Base-by-base conservation (phyloP, 2,888 invertebrate genomes). In the Branchellion lobata region DNA sequence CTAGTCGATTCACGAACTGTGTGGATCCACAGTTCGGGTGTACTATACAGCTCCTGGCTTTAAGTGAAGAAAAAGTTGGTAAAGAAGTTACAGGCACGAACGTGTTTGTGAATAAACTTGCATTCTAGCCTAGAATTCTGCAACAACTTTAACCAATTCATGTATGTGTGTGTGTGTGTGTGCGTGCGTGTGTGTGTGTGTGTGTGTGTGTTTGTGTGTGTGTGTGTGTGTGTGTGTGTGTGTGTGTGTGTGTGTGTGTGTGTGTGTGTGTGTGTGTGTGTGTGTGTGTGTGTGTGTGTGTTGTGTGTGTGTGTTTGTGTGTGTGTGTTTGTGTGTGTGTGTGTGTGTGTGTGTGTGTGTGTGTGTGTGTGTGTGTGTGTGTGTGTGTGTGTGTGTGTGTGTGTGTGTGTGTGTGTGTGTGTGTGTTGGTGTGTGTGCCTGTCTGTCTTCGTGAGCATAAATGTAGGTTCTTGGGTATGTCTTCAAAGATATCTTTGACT, bases 361-460 rank as follows among this genome's bases (percentile, higher is more conserved):
- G 29, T 27, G 29, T 65, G 65, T 65, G 65, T 27, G 27, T 65
- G n/a, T 73, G 27, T 73, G 47, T 74, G 47, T 51, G 51, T 74
- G n/a, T 74, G 29, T 73, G 1, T 51, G 36, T 74, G 40, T 73
- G 36, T 21, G 34, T 65, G 65, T 65, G 24, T 24, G 65, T 65
- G 65, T 65, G 27, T 65, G 65, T 65, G 27, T 27, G 65, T 73
- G 8, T 36, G 21, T 40, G 57, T 77, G 77, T 33, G 31, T 77
- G 77, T 57, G 29, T 77, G 34, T 77, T 21, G 29, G 65, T 68
- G 34, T 68, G 34, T 65, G 5, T 36, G 76, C 40, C 24, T 69
- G 80, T 80, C 36, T 80, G 76, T 68, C 36, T 76, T 65, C 65
- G 21, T 80, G 80, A 40, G 27, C 61, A 40, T 47, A 24, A 33